Conservation (phyloP, 1,140 invertebrate species). For the Octopus bimaculoides region DNA sequence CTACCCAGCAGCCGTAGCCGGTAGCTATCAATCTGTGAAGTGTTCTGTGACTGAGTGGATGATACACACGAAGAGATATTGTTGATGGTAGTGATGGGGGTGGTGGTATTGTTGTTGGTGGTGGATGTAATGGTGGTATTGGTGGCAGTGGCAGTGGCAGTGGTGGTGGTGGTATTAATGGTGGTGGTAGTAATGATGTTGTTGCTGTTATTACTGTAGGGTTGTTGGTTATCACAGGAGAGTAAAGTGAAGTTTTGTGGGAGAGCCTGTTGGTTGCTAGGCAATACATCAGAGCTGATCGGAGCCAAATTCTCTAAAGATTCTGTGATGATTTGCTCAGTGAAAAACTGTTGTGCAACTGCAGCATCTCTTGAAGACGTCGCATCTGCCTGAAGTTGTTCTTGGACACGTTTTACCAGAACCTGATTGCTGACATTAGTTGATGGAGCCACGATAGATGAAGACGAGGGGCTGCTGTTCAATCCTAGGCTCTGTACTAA, state of each 20-base stretch:
- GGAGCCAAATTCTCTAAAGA: neutral
- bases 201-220: neutral
- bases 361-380: neutral
- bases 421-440: neutral
- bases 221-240: neutral
- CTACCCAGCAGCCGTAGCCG: neutral
- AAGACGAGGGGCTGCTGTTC: neutral
- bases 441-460: neutral
- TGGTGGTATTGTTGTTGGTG: no score
- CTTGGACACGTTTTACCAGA: neutral
- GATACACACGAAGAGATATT: no score
- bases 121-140: no score
- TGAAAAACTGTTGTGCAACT: conserved; percentile 1
- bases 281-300: neutral
- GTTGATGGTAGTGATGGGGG: no score
- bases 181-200: no score
- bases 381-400: neutral
- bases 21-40: neutral
- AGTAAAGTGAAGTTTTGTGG: neutral
- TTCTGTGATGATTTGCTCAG: neutral
- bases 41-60: no score
- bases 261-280: neutral
- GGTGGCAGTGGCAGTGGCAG: no score
- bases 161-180: no score
- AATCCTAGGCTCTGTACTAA: neutral